Evolutionary conservation across 2,888 invertebrate species (phyloP).

Genomic region (Girardia tigrina): DNA sequence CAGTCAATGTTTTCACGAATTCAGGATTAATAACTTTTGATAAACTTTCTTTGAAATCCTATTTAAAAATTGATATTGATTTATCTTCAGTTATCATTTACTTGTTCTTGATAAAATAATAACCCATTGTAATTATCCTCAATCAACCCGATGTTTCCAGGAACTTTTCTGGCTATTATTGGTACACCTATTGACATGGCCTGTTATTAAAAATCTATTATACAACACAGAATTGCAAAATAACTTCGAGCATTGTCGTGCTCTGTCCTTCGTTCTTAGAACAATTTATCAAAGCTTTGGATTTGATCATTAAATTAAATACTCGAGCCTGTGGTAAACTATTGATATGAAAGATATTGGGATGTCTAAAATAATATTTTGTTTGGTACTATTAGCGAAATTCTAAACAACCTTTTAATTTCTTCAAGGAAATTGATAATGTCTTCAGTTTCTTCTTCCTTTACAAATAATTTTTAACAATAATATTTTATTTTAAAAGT

Average conservation of each 20-base stretch:
- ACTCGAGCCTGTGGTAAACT: not conserved
- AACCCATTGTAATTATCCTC: not conserved
- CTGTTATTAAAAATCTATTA: not conserved
- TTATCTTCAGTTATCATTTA: not conserved
- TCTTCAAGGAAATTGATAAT: not conserved
- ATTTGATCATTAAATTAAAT: not conserved
- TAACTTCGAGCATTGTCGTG: not conserved
- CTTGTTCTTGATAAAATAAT: not conserved
- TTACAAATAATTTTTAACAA: too few species aligned
- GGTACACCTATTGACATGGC: not conserved
- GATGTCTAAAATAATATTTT: not conserved
- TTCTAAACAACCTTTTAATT: not conserved
- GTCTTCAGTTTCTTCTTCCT: not conserved
- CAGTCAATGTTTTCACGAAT: not conserved
- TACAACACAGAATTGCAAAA: not conserved
- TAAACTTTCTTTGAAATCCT: not conserved
- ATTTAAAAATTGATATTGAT: not conserved
- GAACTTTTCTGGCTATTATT: conserved; percentile 2
- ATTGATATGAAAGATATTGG: not conserved
- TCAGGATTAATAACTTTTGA: not conserved
- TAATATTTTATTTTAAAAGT: too few species aligned
- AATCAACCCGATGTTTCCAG: not conserved
- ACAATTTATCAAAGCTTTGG: not conserved
- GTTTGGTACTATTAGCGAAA: too few species aligned
- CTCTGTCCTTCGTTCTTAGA: not conserved